Conservation (phyloP, 2,888 invertebrate genomes). For the Drosophila tanythrix region DNA sequence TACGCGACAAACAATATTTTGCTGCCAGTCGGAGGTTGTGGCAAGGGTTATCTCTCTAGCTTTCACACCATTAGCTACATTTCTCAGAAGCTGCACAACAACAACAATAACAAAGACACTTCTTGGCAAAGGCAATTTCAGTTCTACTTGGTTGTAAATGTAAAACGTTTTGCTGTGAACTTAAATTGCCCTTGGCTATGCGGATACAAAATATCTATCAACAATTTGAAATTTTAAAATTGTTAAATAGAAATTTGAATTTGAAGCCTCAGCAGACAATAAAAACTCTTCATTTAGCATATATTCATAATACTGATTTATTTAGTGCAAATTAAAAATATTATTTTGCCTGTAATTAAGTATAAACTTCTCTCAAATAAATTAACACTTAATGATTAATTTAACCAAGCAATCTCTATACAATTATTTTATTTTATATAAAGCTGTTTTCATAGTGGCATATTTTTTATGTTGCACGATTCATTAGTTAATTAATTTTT, state of each 20-base stretch:
- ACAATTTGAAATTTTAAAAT: background rate
- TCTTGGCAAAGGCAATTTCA: conserved; percentile 13
- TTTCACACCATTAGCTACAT: conserved; percentile 42
- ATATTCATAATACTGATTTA: background rate
- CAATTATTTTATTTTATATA: background rate
- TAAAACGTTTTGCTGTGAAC: background rate
- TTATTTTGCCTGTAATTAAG: background rate
- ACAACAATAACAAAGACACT: conserved; percentile 7
- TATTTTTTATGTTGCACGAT: background rate
- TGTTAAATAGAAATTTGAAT: background rate
- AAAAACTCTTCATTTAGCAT: background rate
- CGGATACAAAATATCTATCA: background rate
- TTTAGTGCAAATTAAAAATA: background rate
- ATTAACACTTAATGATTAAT: background rate
- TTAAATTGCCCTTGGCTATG: background rate
- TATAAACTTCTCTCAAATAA: background rate
- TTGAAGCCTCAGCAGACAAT: background rate
- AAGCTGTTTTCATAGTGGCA: background rate
- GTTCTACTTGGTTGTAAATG: conserved; percentile 7
- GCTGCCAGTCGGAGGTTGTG: conserved; percentile 9
- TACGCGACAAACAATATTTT: conserved; percentile 39
- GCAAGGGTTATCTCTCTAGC: conserved; percentile 16
- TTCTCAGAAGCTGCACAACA: conserved; percentile 18
- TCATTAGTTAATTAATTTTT: background rate
- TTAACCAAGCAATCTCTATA: background rate